phyloP scores from a whole-genome alignment of 2,888 invertebrate genomes.

The Dasysyrphus tricinctus region DNA sequence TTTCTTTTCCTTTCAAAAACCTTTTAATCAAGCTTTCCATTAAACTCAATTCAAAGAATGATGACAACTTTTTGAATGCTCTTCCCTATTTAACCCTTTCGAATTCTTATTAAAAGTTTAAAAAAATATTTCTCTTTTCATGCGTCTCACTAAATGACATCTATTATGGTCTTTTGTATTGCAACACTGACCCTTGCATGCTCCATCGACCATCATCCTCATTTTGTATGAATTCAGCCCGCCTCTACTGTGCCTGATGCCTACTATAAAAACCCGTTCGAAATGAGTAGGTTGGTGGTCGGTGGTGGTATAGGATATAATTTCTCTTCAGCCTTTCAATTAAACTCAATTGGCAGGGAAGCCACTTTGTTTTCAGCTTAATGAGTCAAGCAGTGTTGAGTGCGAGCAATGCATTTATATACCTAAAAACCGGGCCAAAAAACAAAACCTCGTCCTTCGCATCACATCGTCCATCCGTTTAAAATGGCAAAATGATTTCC shows the following conservation, averaged over 20 bases:
- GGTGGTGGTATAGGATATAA: conserved; percentile 8
- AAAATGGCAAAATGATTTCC: conserved; percentile 33
- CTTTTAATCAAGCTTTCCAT: too few species aligned
- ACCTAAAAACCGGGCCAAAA: neutral
- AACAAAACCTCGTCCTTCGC: neutral
- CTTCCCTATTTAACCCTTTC: neutral
- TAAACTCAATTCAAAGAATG: neutral
- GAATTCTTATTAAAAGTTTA: neutral
- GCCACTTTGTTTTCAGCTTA: conserved; percentile 36
- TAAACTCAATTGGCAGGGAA: conserved; percentile 38
- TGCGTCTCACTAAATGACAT: neutral
- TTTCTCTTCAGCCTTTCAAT: conserved; percentile 34
- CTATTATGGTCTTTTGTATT: neutral
- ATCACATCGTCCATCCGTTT: neutral
- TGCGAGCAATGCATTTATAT: conserved; percentile 4
- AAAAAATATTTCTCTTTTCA: neutral
- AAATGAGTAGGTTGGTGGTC: neutral
- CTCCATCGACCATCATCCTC: neutral
- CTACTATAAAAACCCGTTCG: neutral
- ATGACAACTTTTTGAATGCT: neutral
- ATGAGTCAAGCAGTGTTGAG: conserved; percentile 35
- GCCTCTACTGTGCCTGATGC: neutral
- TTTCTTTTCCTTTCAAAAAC: too few species aligned
- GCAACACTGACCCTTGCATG: conserved; percentile 5
- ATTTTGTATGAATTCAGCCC: neutral